Evolutionary conservation across 1,140 invertebrate genomes (phyloP), one percentile per base, ranked within the genome.

Genomic region (Drosophila arawakana): DNA sequence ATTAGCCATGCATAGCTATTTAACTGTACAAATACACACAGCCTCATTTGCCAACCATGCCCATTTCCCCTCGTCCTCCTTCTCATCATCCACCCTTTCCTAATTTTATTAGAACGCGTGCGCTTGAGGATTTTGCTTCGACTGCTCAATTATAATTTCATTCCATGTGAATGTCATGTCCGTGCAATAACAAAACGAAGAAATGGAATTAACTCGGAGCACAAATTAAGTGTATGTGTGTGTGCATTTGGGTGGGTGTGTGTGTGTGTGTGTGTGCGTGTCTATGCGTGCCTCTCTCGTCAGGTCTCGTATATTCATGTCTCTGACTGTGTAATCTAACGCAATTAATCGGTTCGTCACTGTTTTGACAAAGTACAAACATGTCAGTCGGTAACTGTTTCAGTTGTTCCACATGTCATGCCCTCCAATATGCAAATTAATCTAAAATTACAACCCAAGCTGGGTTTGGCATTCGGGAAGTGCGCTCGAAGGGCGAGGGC

Each of bases 301-400:
- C 35, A 8, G 15, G 13, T 39, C 35, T 55, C 35, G 18, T 13
- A 21, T 21, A 21, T 21, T 2, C 15, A 13, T 9, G 34, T 37
- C 3, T 55, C 43, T 50, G 61, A 50, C 21, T 49, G 70, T 59
- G 80, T 89, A 89, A 89, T 89, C 84, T 89, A 89, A 89, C 44
- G 84, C 84, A 89, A 89, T 89, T 89, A 89, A 89, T 89, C 84
- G 84, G 88, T 82, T 89, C 84, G 84, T 89, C 85, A 89, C 77
- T 84, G 76, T 78, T 78, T 78, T 75, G 68, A 61, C 67, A 69
- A 75, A 78, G 72, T 74, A 73, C 84, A 80, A 62, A 73, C 72
- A 83, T 77, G 79, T 73, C 67, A 55, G 61, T 79, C 15, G 5
- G 37, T 55, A 37, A 21, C 59, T 63, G 59, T 25, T 34, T 47